Evolutionary conservation across 2,113 vertebrate genomes (phyloP).

Genomic region (Pachycephala philippinensis): DNA sequence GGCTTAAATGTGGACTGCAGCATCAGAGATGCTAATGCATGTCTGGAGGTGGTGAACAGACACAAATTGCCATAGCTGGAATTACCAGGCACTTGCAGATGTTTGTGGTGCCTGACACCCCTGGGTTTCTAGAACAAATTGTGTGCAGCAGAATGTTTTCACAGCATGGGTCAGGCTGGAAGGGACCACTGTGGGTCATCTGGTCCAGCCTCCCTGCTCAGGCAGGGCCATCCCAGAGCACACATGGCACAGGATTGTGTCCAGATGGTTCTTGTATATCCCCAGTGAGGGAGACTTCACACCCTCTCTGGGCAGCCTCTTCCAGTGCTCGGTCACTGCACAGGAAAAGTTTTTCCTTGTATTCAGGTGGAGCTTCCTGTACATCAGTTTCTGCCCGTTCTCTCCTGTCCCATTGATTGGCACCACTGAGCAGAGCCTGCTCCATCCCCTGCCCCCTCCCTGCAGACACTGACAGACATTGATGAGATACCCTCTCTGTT

Average conservation of each 20-base stretch:
- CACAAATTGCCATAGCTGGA: not conserved
- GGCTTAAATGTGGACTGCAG: not conserved
- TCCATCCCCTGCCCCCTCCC: no score
- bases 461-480: not conserved
- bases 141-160: not conserved
- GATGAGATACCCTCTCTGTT: not conserved
- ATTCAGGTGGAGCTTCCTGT: not conserved
- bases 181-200: not conserved
- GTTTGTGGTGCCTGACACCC: not conserved
- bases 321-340: not conserved
- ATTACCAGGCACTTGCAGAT: not conserved
- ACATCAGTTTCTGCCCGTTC: not conserved
- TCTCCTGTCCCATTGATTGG: not conserved
- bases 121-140: not conserved
- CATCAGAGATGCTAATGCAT: not conserved
- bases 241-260: not conserved
- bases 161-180: not conserved
- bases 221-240: not conserved
- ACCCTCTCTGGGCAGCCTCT: not conserved
- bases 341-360: not conserved
- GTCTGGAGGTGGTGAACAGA: not conserved
- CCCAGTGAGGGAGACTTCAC: not conserved
- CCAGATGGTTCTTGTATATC: not conserved
- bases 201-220: not conserved
- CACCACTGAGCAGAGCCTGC: not conserved